Evolutionary conservation across 2,797 vertebrate species (phyloP), one percentile per base, ranked within the genome.

Genomic region (Taeniopygia guttata): DNA sequence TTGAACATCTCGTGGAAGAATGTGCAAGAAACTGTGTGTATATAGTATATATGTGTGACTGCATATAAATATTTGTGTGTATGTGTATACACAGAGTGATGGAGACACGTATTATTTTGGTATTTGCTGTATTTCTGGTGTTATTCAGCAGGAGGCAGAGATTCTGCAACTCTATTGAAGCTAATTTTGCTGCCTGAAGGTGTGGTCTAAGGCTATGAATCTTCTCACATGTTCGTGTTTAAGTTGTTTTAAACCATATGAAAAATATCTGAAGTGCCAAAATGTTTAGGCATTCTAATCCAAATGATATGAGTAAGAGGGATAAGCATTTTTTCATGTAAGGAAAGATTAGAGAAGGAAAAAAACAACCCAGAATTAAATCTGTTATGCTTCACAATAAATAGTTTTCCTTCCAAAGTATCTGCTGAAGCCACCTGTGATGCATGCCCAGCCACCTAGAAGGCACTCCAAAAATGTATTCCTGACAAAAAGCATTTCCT

Each of bases 281-380:
- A 96, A 96, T 82, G 58, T 92, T 94, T 93, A 95, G 60, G 82
- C 45, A 68, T 92, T 95, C 64, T 92, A 91, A 89, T 92, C 82
- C 73, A 92, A 93, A 86, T 75, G 11, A 55, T 85, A 84, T 80
- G 82, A 83, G 60, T 91, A 89, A 95, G 86, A 90, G 25, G 42
- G 74, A 69, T 91, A 94, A 94, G 58, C 67, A 84, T 84, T 93
- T 62, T 40, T 86, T 86, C 25, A 49, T 94, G 89, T 89, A 74
- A 91, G 72, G 93, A 88, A 91, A 89, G 36, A 91, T 64, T 74
- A 87, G 85, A 89, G 75, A 80, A 60, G 73, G 73, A 77, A 58
- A 51, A 82, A 87, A 80, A 66, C 29, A 40, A 2, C 60, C 19
- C 34, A 59, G 55, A 79, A n/a, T 81, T 93, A 75, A 75, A 85